Evolutionary conservation across 1,140 invertebrate species (phyloP).

Genomic region (Colletes gigas): DNA sequence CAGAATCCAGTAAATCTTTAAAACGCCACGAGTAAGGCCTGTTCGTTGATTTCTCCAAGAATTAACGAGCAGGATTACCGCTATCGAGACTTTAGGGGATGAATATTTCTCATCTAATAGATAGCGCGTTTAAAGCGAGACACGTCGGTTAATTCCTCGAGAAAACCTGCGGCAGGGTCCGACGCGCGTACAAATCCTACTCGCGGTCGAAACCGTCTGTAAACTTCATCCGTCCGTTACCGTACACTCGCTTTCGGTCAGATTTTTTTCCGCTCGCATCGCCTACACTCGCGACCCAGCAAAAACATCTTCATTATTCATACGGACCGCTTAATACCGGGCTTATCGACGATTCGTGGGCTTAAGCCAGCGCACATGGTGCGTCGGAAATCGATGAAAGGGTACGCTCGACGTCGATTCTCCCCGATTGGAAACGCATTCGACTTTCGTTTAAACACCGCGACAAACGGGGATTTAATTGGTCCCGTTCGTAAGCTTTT

Average conservation of each 20-base stretch:
- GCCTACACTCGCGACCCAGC: background rate
- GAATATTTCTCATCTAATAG: slow-evolving; percentile 28
- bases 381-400: background rate
- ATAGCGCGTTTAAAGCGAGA: slow-evolving; percentile 17
- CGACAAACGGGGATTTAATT: background rate
- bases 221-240: background rate
- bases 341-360: slow-evolving; percentile 7
- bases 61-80: slow-evolving; percentile 25
- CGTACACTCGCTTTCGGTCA: too few species aligned
- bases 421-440: background rate
- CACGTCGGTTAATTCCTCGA: slow-evolving; percentile 13
- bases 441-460: too few species aligned
- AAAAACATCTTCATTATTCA: slow-evolving; percentile 29
- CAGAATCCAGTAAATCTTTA: background rate
- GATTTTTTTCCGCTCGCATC: background rate
- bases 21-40: background rate
- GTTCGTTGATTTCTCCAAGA: slow-evolving; percentile 18
- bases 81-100: background rate
- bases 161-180: slow-evolving; percentile 19
- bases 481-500: background rate
- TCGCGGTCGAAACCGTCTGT: background rate
- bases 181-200: slow-evolving; percentile 4
- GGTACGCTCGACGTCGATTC: too few species aligned
- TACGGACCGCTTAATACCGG: slow-evolving; percentile 9
- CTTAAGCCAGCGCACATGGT: background rate